Evolutionary conservation across 2,113 vertebrate genomes (phyloP).

Genomic region (Tiliqua scincoides): DNA sequence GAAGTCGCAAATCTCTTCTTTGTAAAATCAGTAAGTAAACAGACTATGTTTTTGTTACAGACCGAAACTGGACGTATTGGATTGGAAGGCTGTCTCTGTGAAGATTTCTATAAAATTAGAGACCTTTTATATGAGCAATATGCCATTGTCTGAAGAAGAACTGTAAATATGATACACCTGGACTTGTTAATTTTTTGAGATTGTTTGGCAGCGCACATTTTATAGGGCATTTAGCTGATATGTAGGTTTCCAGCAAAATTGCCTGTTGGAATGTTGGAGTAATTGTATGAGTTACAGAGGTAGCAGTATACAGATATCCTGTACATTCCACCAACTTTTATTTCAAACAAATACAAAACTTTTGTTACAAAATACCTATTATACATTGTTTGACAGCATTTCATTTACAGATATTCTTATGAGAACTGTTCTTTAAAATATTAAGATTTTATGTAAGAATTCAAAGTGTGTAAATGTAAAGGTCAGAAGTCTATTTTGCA

Average conservation of each 20-base stretch:
- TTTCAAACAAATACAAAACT: conserved; percentile 27
- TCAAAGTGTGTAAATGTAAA: conserved; percentile 33
- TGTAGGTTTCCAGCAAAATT: conserved; percentile 32
- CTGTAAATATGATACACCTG: conserved; percentile 46
- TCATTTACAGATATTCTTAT: not conserved
- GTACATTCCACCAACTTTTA: conserved; percentile 55
- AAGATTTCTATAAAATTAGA: conserved; percentile 98
- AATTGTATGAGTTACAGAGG: conserved; percentile 59
- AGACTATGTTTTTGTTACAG: conserved; percentile 75
- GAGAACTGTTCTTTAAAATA: conserved; percentile 29
- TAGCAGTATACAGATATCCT: conserved; percentile 35
- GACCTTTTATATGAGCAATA: conserved; percentile 98
- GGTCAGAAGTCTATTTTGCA: conserved; percentile 32
- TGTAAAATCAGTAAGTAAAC: not conserved
- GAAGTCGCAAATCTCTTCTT: not conserved
- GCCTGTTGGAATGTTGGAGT: conserved; percentile 45
- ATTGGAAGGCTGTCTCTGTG: conserved; percentile 96
- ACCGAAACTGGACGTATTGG: conserved; percentile 98
- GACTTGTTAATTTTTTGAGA: conserved; percentile 43
- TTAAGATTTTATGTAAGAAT: conserved; percentile 50
- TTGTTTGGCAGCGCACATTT: conserved; percentile 71
- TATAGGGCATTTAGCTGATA: conserved; percentile 55
- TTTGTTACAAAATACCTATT: conserved; percentile 4
- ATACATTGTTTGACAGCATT: not conserved
- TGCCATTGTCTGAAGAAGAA: conserved; percentile 87